Base-by-base conservation (phyloP, 2,888 invertebrate species). In the Helicoverpa assulta region DNA sequence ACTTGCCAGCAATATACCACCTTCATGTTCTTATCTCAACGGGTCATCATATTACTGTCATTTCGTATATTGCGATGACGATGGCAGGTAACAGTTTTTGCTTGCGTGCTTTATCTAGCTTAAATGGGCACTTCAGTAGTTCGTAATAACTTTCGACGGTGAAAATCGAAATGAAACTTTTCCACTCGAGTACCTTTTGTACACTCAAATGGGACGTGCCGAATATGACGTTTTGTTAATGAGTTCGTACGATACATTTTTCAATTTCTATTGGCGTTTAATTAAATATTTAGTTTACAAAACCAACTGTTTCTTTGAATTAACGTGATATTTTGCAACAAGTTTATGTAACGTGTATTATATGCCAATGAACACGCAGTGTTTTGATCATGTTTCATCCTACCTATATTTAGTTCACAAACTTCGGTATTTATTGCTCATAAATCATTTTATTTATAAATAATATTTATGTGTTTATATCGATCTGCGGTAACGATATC, bases 371-470 rank as follows among this genome's bases (percentile, higher is more conserved):
- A 55, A 26, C 26, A 78, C 64, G 54, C 40, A 51, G 43, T 68
- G 59, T 75, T 71, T 43, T 56, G 67, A 54, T 53, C 62, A 40
- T n/a, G 40, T 16, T 29, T 62, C 59, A 62, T 52, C 53, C 21
- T 78, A 54, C 55, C 21, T 78, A 54, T 65, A 62, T 76, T 70
- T 67, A 70, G 63, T 53, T 59, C 43, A 68, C 58, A 29, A 58
- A 51, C 16, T 43, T 51, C 21, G 21, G n/a, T 16, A 55, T 64
- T 73, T 64, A 73, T 26, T 58, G 43, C 67, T 52, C 33, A 65
- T 78, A 73, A 76, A 76, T 78, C 53, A 67, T 54, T 51, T 10
- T 71, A 71, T 76, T 76, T 64, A 78, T 77, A 72, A 40, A 60
- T 29, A 8, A 21, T 78, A 53, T 67, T 64, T 72, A 68, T 61